Evolutionary conservation across 2,113 vertebrate species (phyloP), one percentile per base, ranked within the genome.

Genomic region (Anarrhichthys ocellatus): DNA sequence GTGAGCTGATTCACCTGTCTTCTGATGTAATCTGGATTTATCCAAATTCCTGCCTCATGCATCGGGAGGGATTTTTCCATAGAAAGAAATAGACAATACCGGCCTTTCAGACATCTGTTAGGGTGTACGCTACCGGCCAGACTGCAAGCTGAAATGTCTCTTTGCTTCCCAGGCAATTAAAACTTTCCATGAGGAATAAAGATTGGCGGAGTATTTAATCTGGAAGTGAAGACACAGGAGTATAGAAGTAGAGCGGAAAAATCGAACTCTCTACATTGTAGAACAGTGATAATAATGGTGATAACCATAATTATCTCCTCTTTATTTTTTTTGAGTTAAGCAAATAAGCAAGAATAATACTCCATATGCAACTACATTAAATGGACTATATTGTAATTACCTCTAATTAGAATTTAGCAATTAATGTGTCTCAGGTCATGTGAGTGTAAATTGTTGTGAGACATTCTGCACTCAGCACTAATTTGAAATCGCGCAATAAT

Each of bases 401-500:
- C 68, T 87, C 64, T 81, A 78, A 92, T 93, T 91, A 91, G 83
- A 91, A 90, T 83, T 79, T 54, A 88, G 70, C 74, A 87, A 89
- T 92, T 88, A 92, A 91, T 82, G 64, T 38, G 76, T 88, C 88
- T 73, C 67, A 38, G 87, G 91, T 92, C 87, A 75, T 54, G 78
- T 27, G 68, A 82, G 87, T 86, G 84, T 88, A 90, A 93, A 92
- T 88, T 90, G 89, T 87, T 84, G 81, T 10, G 87, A 87, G 90
- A 83, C 85, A 0, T 81, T 83, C 78, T 83, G 71, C 76, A 70
- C 90, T 86, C 78, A 3, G 38, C 83, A 52, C 80, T 92, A 89
- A 93, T 94, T 91, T 91, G 84, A 88, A 90, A 85, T 61, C 79
- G 73, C 70, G 70, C 86, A 82, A 80, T 87, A 92, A 93, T 91